A percentile compares a stretch with the other conserved stretches of the same genome.
Conservation (phyloP, 2,888 invertebrate genomes). For the Eueremaeus valkanovi region DNA sequence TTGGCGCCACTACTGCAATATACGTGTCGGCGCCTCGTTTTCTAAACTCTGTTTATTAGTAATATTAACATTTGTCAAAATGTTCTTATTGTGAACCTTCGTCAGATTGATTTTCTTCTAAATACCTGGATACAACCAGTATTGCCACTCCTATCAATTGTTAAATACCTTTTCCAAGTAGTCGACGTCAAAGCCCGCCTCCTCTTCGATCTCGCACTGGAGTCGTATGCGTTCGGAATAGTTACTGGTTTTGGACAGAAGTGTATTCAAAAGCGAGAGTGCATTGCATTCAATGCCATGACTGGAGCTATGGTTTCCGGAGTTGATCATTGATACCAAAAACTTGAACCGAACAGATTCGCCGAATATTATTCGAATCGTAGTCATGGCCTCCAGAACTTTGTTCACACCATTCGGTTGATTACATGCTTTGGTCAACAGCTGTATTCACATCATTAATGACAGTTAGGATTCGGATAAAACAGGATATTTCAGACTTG, state of each 20-base stretch:
- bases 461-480: no score
- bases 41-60: no score
- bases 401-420: conserved; percentile 66
- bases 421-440: conserved; percentile 75
- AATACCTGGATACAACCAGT: no score
- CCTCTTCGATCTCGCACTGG: conserved; percentile 52
- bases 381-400: conserved; percentile 85
- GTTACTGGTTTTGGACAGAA: conserved; percentile 65
- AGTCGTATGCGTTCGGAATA: conserved; percentile 50
- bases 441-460: no score
- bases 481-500: no score
- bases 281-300: conserved; percentile 61
- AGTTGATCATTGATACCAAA: conserved; percentile 33
- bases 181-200: conserved; percentile 52
- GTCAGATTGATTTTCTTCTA: no score
- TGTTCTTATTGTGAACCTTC: no score
- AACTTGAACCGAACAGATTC: conserved; percentile 89
- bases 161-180: conserved; percentile 50
- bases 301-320: not conserved
- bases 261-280: conserved; percentile 75
- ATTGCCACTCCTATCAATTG: no score
- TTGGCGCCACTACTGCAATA: no score
- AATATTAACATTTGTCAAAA: no score
- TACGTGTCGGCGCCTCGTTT: no score
- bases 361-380: conserved; percentile 59